Evolutionary conservation across 2,797 vertebrate species (phyloP).

Genomic region (Silurus lanzhouensis): DNA sequence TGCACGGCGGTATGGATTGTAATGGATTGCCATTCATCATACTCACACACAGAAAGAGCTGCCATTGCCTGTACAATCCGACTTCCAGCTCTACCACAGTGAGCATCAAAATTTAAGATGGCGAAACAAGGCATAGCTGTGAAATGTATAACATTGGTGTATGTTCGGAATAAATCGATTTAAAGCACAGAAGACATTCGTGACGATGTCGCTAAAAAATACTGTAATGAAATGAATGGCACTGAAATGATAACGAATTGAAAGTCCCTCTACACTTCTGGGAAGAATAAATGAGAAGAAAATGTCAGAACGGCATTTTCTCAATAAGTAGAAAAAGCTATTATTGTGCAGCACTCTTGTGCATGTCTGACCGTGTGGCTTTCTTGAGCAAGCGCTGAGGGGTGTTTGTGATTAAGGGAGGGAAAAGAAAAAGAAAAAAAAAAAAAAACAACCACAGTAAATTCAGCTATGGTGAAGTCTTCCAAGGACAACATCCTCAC

Average conservation of each 20-base stretch:
- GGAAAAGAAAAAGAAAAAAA: not conserved
- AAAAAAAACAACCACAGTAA: constrained; percentile 31
- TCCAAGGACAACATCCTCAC: constrained; percentile 41
- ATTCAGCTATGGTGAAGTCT: constrained; percentile 9
- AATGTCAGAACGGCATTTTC: constrained; percentile 8
- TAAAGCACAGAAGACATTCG: not conserved
- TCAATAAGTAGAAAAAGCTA: constrained; percentile 36
- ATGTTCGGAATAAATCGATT: constrained; percentile 19
- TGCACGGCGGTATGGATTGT: not conserved
- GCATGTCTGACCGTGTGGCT: constrained; percentile 34
- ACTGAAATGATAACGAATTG: not conserved
- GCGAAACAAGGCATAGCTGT: constrained; percentile 26
- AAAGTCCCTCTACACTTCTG: constrained; percentile 9
- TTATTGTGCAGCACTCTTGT: constrained; percentile 28
- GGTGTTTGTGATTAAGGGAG: constrained; percentile 37
- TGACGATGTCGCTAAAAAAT: constrained; percentile 7
- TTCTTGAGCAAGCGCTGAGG: constrained; percentile 22
- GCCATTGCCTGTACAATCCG: not conserved
- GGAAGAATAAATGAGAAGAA: not conserved
- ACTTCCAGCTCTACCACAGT: not conserved
- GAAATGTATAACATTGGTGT: constrained; percentile 15
- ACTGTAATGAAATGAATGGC: not conserved
- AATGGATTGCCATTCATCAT: not conserved
- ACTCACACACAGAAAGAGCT: not conserved
- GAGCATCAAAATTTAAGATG: constrained; percentile 14